A percentile compares a stretch with the other conserved stretches of the same genome.
These are phyloP conservation scores for Vireo altiloquus DNA, from an alignment of 2,113 vertebrate species.

Conservation along the genomic window DNA sequence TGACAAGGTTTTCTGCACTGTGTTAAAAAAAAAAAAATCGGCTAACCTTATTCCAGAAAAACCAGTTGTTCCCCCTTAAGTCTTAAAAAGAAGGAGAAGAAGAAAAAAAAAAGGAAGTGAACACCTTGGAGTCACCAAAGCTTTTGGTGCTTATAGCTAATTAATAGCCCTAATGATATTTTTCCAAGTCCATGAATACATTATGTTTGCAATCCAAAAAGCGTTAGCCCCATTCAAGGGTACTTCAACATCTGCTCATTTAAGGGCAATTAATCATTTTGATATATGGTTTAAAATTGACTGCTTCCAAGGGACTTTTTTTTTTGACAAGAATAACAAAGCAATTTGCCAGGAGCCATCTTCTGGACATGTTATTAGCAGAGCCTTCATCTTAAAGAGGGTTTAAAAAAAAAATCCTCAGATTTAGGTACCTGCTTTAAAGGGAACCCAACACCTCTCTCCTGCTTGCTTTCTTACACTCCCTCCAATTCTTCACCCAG, in stretches of 20 bases:
- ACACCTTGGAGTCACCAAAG: conserved; percentile 67
- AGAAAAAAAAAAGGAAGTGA: neutral
- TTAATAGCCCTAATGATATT: conserved; percentile 89
- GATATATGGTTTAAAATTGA: conserved; percentile 97
- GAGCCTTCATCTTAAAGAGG: conserved; percentile 83
- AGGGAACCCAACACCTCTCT: conserved; percentile 61
- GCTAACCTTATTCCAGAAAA: conserved; percentile 2
- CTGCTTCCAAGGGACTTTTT: conserved; percentile 89
- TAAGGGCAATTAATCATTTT: conserved; percentile 99
- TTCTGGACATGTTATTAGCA: conserved; percentile 92
- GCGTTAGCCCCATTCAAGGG: conserved; percentile 84
- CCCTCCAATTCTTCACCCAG: conserved; percentile 66
- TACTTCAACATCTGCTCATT: conserved; percentile 96
- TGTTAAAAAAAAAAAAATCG: neutral
- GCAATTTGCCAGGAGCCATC: conserved; percentile 97
- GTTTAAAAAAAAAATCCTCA: conserved; percentile 60
- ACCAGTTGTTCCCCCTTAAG: conserved; percentile 45
- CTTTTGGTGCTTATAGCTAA: conserved; percentile 80
- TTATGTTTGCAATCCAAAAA: conserved; percentile 80
- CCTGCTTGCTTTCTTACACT: conserved; percentile 17
- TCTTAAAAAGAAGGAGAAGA: neutral
- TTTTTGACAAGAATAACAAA: conserved; percentile 98
- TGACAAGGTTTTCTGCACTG: neutral
- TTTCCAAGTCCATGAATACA: conserved; percentile 85
- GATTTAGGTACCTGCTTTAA: conserved; percentile 76